Conservation (phyloP, 2,797 vertebrate genomes). For the Heliangelus exortis region DNA sequence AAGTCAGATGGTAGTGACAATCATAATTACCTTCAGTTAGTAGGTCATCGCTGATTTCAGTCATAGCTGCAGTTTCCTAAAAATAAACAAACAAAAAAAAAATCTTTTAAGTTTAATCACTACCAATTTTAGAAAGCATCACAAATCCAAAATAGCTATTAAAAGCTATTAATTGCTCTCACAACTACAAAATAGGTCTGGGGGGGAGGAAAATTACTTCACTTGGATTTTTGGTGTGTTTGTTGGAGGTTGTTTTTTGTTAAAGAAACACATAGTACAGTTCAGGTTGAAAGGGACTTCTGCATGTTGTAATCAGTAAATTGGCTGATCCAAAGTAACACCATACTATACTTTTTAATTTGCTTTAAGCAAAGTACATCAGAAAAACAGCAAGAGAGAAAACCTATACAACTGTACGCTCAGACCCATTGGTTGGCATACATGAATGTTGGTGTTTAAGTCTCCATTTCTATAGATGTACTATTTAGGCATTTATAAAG, state of each 20-base stretch:
- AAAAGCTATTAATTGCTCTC: not conserved
- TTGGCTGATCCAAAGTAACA: not conserved
- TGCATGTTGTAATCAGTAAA: not conserved
- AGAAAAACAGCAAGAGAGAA: not conserved
- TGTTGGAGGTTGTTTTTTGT: not conserved
- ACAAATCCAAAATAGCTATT: not conserved
- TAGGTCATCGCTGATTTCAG: constrained; percentile 83
- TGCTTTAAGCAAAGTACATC: not conserved
- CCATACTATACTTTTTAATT: not conserved
- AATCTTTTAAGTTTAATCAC: not conserved
- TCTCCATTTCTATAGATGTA: not conserved
- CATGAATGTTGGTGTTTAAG: not conserved
- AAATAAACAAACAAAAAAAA: not conserved
- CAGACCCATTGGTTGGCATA: not conserved
- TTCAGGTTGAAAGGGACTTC: not conserved
- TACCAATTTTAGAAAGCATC: not conserved
- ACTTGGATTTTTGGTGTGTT: too few relatives aligned
- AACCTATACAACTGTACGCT: not conserved
- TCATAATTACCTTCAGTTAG: constrained; percentile 81
- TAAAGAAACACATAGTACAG: not conserved
- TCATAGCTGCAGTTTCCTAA: constrained; percentile 78
- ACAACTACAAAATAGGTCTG: not conserved
- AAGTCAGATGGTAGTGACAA: not conserved
- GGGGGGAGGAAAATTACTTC: accelerated
- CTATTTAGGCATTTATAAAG: not conserved